Percentiles rank a stretch among this genome's conserved stretches.
Evolutionary conservation across 2,888 invertebrate genomes (phyloP).

Genomic region (Eupithecia centaureata): DNA sequence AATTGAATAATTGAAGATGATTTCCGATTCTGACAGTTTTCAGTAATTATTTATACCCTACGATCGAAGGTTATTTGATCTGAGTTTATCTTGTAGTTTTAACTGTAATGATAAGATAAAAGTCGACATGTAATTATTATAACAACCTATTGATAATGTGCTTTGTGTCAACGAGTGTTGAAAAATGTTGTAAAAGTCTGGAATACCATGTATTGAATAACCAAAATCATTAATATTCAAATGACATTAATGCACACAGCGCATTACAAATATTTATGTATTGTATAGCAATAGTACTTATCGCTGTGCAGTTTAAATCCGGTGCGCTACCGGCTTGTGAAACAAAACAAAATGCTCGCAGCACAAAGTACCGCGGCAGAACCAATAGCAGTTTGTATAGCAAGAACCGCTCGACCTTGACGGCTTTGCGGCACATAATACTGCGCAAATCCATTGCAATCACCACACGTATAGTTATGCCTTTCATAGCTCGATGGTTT

Average conservation of each 20-base stretch:
- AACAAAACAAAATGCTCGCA: slow-evolving; percentile 31
- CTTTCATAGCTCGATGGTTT: slow-evolving; percentile 19
- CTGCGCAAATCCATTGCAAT: slow-evolving; percentile 32
- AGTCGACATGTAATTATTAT: background rate
- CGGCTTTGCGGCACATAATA: slow-evolving; percentile 28
- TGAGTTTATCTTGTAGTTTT: slow-evolving; percentile 14
- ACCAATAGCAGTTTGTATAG: slow-evolving; percentile 21
- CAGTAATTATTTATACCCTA: background rate
- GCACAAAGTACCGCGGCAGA: slow-evolving; percentile 24
- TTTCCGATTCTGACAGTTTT: background rate
- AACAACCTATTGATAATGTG: background rate
- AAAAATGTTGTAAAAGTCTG: background rate
- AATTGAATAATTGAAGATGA: too few species aligned
- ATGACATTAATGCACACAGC: background rate
- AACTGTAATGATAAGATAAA: slow-evolving; percentile 7
- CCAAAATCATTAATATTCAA: background rate
- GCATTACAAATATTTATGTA: background rate
- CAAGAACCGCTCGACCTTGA: slow-evolving; percentile 29
- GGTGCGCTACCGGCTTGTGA: slow-evolving; percentile 27
- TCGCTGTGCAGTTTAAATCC: slow-evolving; percentile 22
- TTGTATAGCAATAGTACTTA: slow-evolving; percentile 20
- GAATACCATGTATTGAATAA: background rate
- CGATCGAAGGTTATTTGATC: slow-evolving; percentile 1
- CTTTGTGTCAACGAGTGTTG: background rate
- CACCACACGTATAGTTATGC: slow-evolving; percentile 12